Base-by-base conservation (phyloP, 2,113 vertebrate genomes). In the Myrmophylax atrothorax region DNA sequence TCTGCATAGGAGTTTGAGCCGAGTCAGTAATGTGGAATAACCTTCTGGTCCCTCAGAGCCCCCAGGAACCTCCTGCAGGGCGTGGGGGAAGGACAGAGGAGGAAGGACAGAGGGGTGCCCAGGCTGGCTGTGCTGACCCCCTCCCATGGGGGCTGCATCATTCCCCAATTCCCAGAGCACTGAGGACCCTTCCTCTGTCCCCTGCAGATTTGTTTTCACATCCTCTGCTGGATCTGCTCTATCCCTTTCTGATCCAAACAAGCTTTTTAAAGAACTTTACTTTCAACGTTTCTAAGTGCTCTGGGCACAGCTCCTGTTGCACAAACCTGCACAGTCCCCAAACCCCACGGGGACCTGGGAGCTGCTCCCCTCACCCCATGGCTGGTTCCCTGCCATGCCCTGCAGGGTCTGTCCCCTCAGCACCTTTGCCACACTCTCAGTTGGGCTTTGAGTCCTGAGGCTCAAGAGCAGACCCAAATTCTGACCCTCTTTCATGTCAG, bases 11-110 rank as follows among this genome's bases (percentile, higher is more conserved):
- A 9, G 15, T 12, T 46, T 4, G 4, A 87, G 52, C 9, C 62
- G 68, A 3, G 6, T 50, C 66, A 72, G 40, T 3, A 8, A 64
- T 75, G 7, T 14, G 66, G 42, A 82, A 37, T 8, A n/a, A 7
- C 8, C 0, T 7, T 11, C 22, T 19, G 74, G 6, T 11, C 19
- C 5, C 26, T 60, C 46, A 81, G 4, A 19, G 4, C 37, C 6
- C 33, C 1, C 14, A 7, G 0, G 10, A 35, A 14, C 64, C 15
- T 15, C 0, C 2, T 0, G 53, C 82, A 64, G 49, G 19, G 35
- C 20, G 3, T 26, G 69, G 60, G 22, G n/a, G 58, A n/a, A n/a
- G 40, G 46, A 46, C 35, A 31, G 26, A 14, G 38, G 60, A 25
- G n/a, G 58, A n/a, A n/a, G 46, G 46, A 46, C 35, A 31, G 26